Evolutionary conservation across 2,888 invertebrate species (phyloP), one percentile per base, ranked within the genome.

Genomic region (Myopa testacea): DNA sequence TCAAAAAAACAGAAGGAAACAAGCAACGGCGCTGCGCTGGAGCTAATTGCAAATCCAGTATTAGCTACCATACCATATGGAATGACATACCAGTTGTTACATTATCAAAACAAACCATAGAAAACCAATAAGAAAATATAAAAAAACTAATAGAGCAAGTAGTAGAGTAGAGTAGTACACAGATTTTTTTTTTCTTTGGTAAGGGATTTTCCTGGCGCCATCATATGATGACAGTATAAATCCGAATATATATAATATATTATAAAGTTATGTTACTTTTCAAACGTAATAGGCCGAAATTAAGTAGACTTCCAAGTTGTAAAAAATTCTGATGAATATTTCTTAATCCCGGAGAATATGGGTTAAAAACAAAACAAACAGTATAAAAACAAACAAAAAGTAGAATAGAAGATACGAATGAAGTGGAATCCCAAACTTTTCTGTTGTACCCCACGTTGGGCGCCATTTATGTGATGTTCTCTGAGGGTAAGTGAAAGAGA

Each of bases 11-110:
- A 4, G 26, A 62, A 26, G 62, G 26, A 8, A 62, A 58, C 58
- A 58, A 58, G 10, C 58, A n/a, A 62, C 8, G 62, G 8, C 62
- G 62, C 26, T 62, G 62, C n/a, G 62, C 62, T n/a, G 62, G 62
- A 62, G n/a, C n/a, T 62, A 26, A 62, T 19, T 62, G 62, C 62
- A 62, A n/a, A 19, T 62, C 62, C 26, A 62, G 58, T n/a, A 19
- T 58, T 58, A 7, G 58, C n/a, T 58, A 58, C 58, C 58, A 16
- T 58, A 58, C 58, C 58, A 58, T 58, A 58, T 19, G 5, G n/a
- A 58, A 58, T 58, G n/a, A 58, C 14, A 58, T 12, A 58, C 4
- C n/a, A 10, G 7, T n/a, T 58, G n/a, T n/a, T n/a, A n/a, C n/a
- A n/a, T n/a, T n/a, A n/a, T n/a, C n/a, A n/a, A n/a, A n/a, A n/a